Evolutionary conservation across 2,113 vertebrate genomes (phyloP).

Genomic region (Siphamia tubifer): DNA sequence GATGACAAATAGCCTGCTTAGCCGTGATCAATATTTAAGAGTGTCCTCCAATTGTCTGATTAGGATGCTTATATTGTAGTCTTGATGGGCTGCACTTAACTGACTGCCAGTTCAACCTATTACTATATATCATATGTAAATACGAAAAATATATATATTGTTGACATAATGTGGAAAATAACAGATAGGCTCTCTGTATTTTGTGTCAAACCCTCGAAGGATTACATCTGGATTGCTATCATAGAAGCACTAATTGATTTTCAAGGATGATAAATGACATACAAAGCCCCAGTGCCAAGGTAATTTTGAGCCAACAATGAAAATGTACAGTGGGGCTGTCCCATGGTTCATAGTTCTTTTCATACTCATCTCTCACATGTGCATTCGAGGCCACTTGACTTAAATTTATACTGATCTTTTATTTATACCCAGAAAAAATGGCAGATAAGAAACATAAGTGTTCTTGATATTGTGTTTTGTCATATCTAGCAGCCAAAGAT

Average conservation of each 20-base stretch:
- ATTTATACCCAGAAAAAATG: constrained; percentile 98
- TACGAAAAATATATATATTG: constrained; percentile 2
- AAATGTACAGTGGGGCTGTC: constrained; percentile 71
- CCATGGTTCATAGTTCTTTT: constrained; percentile 77
- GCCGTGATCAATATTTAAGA: constrained; percentile 29
- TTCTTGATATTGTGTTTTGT: constrained; percentile 99
- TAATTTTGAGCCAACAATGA: constrained; percentile 75
- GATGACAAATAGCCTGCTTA: background rate
- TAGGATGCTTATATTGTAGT: background rate
- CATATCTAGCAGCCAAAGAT: constrained; percentile 97
- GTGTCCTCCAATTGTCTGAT: constrained; percentile 7
- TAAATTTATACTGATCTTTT: constrained; percentile 98
- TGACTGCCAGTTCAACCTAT: constrained; percentile 10
- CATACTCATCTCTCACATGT: constrained; percentile 78
- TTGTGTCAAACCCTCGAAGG: constrained; percentile 46
- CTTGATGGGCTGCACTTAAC: constrained; percentile 13
- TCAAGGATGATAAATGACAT: constrained; percentile 79
- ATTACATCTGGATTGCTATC: constrained; percentile 70
- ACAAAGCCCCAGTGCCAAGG: constrained; percentile 64
- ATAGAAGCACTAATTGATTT: constrained; percentile 79
- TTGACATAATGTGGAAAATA: constrained; percentile 25
- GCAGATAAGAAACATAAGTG: constrained; percentile 99
- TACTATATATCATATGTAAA: background rate
- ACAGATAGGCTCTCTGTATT: constrained; percentile 4
- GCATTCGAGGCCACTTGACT: constrained; percentile 83